Evolutionary conservation across 2,113 vertebrate species (phyloP), one percentile per base, ranked within the genome.

Genomic region (Gorsachius goisagi): DNA sequence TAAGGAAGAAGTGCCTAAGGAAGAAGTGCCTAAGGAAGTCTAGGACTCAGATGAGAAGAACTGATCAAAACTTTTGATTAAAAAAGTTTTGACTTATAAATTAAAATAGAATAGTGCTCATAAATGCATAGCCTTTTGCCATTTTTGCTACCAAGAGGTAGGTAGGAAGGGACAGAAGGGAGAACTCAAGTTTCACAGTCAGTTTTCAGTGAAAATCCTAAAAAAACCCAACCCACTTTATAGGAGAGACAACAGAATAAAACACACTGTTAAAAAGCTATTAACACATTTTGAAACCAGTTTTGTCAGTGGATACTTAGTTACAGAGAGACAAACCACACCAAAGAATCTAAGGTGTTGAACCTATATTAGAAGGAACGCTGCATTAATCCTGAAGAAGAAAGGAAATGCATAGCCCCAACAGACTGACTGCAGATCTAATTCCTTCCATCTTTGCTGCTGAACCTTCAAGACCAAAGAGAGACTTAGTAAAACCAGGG

Each of bases 321-420:
- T 76, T 60, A 74, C 26, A 77, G 52, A 53, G 9, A 81, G 11
- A 68, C 12, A 86, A 94, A 79, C 35, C 12, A 30, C 3, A 32
- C 0, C 1, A 8, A 77, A 68, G 15, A 53, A 76, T 8, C 44
- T 13, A 33, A 67, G 1, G n/a, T 59, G 44, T 1, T 37, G 53
- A 68, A 39, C 49, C 52, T 75, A 4, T 30, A 45, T 9, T 10
- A 75, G 67, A 72, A 78, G 19, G 53, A 82, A 66, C 7, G 39
- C 50, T 86, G 74, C 49, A 32, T 37, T 64, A 69, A 89, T 78
- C 33, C 74, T 33, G n/a, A 72, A 49, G 71, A 37, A 74, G 32
- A 69, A 88, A 76, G 45, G 28, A 59, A 67, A 62, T 2, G 2
- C 4, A 9, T 11, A 49, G 37, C 75, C 72, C 56, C 10, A 6